Evolutionary conservation across 2,888 invertebrate genomes (phyloP).

Genomic region (Embidobia sp.): DNA sequence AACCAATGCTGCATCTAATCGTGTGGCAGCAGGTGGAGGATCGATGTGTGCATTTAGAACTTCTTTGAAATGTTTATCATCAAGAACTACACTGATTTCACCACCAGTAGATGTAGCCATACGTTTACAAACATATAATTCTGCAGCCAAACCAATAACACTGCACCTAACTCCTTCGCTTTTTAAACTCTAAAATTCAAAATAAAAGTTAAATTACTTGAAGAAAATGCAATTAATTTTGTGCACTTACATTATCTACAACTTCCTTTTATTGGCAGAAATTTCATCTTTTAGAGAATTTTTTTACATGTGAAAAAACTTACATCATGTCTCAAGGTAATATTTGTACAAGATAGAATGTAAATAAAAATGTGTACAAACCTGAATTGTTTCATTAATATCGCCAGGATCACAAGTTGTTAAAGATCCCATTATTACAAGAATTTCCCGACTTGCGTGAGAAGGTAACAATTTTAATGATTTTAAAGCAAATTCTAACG

Average conservation of each 20-base stretch:
- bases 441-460: slow-evolving; percentile 96
- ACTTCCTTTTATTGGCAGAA: too few species aligned
- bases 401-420: slow-evolving; percentile 99
- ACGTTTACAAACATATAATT: slow-evolving; percentile 94
- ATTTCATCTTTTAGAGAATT: too few species aligned
- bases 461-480: slow-evolving; percentile 93
- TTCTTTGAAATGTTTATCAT: slow-evolving; percentile 89
- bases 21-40: slow-evolving; percentile 88
- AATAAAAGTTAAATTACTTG: neutral
- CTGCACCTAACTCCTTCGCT: slow-evolving; percentile 94
- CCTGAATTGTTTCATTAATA: slow-evolving; percentile 91
- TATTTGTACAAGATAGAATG: too few species aligned
- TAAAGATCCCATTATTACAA: slow-evolving; percentile 95
- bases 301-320: too few species aligned
- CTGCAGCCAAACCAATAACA: slow-evolving; percentile 97
- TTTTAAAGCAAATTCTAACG: slow-evolving; percentile 92
- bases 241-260: too few species aligned
- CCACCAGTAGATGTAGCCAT: slow-evolving; percentile 94
- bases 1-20: slow-evolving; percentile 89
- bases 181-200: slow-evolving; percentile 85
- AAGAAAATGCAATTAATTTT: too few species aligned
- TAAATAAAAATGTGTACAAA: too few species aligned
- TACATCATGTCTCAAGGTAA: neutral
- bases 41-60: slow-evolving; percentile 86
- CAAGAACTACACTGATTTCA: slow-evolving; percentile 92